Base-by-base conservation (phyloP, 2,888 invertebrate genomes). In the Schizotus pectinicornis region DNA sequence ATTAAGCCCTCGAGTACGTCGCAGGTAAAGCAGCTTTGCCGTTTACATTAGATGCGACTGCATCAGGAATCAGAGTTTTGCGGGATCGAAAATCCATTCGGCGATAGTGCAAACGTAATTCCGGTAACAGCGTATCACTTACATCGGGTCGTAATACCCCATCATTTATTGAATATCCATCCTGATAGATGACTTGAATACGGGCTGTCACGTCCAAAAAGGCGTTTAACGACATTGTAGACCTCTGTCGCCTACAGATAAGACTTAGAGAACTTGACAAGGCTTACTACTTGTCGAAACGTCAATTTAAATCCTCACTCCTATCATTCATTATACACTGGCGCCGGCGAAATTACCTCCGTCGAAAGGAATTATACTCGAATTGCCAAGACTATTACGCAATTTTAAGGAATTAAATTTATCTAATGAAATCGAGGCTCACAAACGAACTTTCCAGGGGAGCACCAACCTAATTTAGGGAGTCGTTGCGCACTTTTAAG, bases 141-240 rank as follows among this genome's bases (percentile, higher is more conserved):
- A 56, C 46, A 62, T 62, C 56, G 41, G 30, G 41, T 32, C 46
- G 62, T 65, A 71, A 73, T 71, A 69, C 73, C 69, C 67, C 59
- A 72, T 73, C 73, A 71, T 69, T 74, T 72, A 74, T 71, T 71
- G 72, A 72, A 72, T 70, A 72, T 71, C 72, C 67, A 73, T 72
- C 70, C 69, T 72, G 72, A 74, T 73, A 69, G 71, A 73, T 73
- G 71, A 65, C 69, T 69, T 61, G 67, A 67, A 68, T 68, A 67
- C 67, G 67, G 66, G 65, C 63, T 67, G 71, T 68, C 70, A 70
- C 54, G 62, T 58, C 53, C 61, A 64, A 69, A 69, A 66, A 65
- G 68, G 68, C 66, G 62, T 59, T 64, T 70, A 69, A 70, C 70
- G 70, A 65, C 68, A 62, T 52, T 59, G 64, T 63, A 67, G 65